Evolutionary conservation across 2,888 invertebrate species (phyloP).

Genomic region (Drosophila meridiana): DNA sequence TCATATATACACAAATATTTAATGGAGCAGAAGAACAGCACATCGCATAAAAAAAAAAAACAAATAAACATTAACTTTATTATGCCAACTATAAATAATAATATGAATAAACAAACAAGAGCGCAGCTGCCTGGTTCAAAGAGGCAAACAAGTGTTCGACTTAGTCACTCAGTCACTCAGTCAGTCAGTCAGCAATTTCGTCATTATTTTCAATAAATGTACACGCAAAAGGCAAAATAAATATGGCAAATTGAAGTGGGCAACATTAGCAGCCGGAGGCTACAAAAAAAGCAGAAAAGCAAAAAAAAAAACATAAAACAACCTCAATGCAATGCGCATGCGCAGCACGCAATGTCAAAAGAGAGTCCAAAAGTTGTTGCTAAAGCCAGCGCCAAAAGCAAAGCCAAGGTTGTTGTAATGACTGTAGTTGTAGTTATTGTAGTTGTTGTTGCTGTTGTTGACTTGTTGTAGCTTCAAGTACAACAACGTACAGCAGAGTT

Average conservation of each 20-base stretch:
- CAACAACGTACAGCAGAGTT: conserved; percentile 36
- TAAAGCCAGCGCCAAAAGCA: conserved; percentile 49
- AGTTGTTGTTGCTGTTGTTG: conserved; percentile 24
- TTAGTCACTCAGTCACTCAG: conserved; percentile 37
- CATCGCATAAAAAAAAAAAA: background rate
- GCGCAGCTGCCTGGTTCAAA: conserved; percentile 40
- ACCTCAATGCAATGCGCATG: conserved; percentile 68
- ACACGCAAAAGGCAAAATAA: conserved; percentile 70
- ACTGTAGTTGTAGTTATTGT: conserved; percentile 12
- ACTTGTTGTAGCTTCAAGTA: conserved; percentile 39
- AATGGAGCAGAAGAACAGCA: background rate
- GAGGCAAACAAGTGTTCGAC: conserved; percentile 42
- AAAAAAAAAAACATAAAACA: conserved; percentile 21
- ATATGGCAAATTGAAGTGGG: conserved; percentile 74
- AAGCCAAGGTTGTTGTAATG: conserved; percentile 65
- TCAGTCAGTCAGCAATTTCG: conserved; percentile 39
- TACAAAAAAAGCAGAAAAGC: conserved; percentile 13
- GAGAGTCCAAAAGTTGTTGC: conserved; percentile 45
- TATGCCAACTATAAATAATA: conserved; percentile 4
- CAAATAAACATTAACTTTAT: background rate
- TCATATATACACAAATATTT: background rate
- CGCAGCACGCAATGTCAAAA: conserved; percentile 78
- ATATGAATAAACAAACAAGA: conserved; percentile 17
- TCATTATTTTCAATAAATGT: conserved; percentile 69
- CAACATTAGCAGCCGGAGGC: conserved; percentile 56